Base-by-base conservation (phyloP, 2,888 invertebrate species). In the Caenorhabditis doughertyi region DNA sequence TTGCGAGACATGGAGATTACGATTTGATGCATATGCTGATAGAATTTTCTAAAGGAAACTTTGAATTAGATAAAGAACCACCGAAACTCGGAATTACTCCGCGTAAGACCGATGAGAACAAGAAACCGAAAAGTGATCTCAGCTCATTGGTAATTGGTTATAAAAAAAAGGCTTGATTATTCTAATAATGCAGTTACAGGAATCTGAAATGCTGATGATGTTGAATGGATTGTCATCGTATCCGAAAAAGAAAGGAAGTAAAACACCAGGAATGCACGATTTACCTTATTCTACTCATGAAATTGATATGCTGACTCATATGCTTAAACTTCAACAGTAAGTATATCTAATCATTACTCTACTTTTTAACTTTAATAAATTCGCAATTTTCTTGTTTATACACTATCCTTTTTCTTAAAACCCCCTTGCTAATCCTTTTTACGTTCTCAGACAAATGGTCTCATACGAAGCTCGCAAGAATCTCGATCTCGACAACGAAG, bases 1-100 rank as follows among this genome's bases (percentile, higher is more conserved):
- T 98, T 65, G 96, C 98, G 60, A 97, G 97, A 93, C 97, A 98
- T 64, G 98, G 98, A 0, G 98, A 98, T 93, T 97, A 97, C 25
- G 95, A 95, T 87, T 97, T 99, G 79, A 98, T 98, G 81, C 96
- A 97, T 93, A 94, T 98, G 89, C 93, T 99, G 87, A 94, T 99
- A 87, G 98, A 98, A 93, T 81, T 83, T 53, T 65, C 72, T 3
- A 79, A 76, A 27, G 84, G 81, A 35, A 74, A 65, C 13, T 18
- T 76, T 35, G 32, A 64, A 7, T 29, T 77, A 21, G 80, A 71
- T 18, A 77, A 70, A 25, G 44, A 53, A 9, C 71, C 58, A 25
- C 64, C 55, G 16, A 74, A 56, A 29, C 65, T 58, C 0, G 67
- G 58, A 60, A 47, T 65, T 4, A n/a, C 53, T 23, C 42, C 67